Evolutionary conservation across 64 coral and sea anemone species (phyloP), one percentile per base, ranked within the genome.

Genomic region (Actinia equina): DNA sequence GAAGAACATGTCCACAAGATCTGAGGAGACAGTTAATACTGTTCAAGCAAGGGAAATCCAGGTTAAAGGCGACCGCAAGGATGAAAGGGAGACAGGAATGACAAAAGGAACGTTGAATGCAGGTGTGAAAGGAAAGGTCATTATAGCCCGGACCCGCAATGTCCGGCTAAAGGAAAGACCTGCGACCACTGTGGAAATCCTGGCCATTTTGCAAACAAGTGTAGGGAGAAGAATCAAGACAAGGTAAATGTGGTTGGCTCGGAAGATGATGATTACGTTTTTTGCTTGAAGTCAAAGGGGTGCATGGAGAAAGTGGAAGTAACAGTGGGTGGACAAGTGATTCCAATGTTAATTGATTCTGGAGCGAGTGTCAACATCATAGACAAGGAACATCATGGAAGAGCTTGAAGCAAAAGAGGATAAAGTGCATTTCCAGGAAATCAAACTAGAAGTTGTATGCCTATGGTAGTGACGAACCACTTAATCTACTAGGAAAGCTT

Each of bases 361-460:
- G 78, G 77, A 46, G 77, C 77, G 26, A 92, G 79, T 49, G 54
- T 27, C 3, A 82, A 88, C 45, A 37, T 37, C 30, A 37, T 37
- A 37, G 30, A 37, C 30, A 37, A 37, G 30, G 30, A 37, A 37
- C 30, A 83, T 90, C 6, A 85, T 90, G 22, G 77, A 82, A 83
- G 84, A 63, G 53, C 43, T 43, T 91, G 25, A 91, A 91, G 25
- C 58, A 91, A 53, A 91, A 53, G 26, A 77, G 27, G 67, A 84
- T 54, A 54, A 54, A 84, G 19, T 92, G 86, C 26, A 57, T 20
- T 0, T 88, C 91, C 42, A 85, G 16, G 2, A 88, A 79, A 52
- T 85, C 81, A n/a, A 20, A 89, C 37, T 89, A 71, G 64, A 94
- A 87, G 80, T 54, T 89, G 53, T 93, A 71, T 60, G 18, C 87